These are phyloP conservation scores for Nothoprocta pentlandii DNA, from an alignment of 2,113 vertebrate genomes.

Conservation along the genomic window DNA sequence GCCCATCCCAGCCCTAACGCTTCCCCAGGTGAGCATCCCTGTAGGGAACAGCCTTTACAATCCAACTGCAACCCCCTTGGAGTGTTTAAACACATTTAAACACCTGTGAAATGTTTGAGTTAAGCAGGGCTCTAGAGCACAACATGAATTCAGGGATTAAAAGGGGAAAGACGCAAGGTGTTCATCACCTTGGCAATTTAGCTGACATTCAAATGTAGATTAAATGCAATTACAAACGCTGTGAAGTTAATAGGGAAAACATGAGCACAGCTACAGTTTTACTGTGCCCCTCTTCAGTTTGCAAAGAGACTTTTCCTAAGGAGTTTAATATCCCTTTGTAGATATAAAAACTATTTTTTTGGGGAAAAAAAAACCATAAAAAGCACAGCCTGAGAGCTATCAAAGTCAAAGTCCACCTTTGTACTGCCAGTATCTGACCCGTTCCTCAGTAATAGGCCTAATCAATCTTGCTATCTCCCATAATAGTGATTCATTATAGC, in stretches of 20 bases:
- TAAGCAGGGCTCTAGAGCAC: background rate
- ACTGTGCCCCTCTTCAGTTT: background rate
- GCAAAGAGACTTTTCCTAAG: background rate
- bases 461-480: slow-evolving; percentile 50
- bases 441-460: slow-evolving; percentile 47
- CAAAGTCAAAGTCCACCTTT: slow-evolving; percentile 57
- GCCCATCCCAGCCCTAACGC: fast-evolving
- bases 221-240: background rate
- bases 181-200: background rate
- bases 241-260: background rate
- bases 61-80: fast-evolving
- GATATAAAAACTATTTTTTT: background rate
- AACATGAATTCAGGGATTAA: background rate
- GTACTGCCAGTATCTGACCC: slow-evolving; percentile 14
- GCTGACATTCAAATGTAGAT: background rate
- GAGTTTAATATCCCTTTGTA: background rate
- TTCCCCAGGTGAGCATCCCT: background rate
- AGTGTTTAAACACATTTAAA: background rate
- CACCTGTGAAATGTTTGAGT: background rate
- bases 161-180: background rate
- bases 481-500: background rate
- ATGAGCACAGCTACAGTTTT: background rate
- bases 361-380: background rate
- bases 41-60: background rate
- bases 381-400: slow-evolving; percentile 37